A percentile compares a stretch with the other conserved stretches of the same genome.
These are phyloP conservation scores for Lutjanus campechanus DNA, from an alignment of 2,797 vertebrate species.

Conservation along the genomic window DNA sequence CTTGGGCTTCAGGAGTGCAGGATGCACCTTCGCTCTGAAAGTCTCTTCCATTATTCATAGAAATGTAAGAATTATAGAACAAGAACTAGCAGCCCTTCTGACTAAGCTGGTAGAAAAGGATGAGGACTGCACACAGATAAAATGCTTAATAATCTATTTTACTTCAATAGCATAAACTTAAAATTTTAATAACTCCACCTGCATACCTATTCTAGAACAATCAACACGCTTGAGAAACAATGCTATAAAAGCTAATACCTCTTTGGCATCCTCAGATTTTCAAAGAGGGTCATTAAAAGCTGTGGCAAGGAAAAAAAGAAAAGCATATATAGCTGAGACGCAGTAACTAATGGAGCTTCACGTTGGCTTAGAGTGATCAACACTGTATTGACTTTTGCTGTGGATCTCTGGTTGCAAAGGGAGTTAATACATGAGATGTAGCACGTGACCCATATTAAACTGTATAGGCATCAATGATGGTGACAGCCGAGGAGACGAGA, in stretches of 20 bases:
- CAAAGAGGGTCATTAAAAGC: constrained; percentile 1
- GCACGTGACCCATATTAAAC: constrained; percentile 1
- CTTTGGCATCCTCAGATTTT: neutral
- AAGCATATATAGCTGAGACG: neutral
- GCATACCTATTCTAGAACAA: constrained; percentile 21
- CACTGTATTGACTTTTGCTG: neutral
- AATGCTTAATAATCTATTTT: constrained; percentile 74
- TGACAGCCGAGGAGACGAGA: neutral
- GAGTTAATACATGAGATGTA: neutral
- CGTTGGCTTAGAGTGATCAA: neutral
- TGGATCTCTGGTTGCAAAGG: neutral
- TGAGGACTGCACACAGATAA: constrained; percentile 63
- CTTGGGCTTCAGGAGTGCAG: constrained; percentile 81
- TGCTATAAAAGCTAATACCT: constrained; percentile 8
- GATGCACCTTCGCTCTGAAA: constrained; percentile 85
- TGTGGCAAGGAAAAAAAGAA: neutral
- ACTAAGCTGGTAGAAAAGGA: constrained; percentile 69
- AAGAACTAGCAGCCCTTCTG: constrained; percentile 75
- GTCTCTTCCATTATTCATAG: constrained; percentile 87
- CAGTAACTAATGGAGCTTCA: neutral
- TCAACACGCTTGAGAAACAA: constrained; percentile 33
- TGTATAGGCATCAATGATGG: constrained; percentile 3
- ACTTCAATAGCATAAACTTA: constrained; percentile 49
- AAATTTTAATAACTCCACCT: constrained; percentile 34
- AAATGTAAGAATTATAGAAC: constrained; percentile 81